phyloP scores from a whole-genome alignment of 1,140 invertebrate genomes.

The Nasonia longicornis region DNA sequence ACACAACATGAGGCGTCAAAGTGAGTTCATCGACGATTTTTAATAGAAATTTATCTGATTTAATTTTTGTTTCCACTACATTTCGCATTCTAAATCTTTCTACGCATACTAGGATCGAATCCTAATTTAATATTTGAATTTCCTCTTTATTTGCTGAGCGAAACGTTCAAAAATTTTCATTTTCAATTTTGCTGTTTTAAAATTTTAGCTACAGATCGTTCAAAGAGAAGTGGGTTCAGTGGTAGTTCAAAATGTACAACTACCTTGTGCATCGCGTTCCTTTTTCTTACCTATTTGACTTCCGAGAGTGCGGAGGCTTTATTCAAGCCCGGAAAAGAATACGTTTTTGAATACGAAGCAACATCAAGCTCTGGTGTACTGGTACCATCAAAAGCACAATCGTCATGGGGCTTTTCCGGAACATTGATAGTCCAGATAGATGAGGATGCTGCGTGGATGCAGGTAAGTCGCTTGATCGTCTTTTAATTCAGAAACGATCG shows the following conservation, averaged over 20 bases:
- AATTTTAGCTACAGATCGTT: constrained; percentile 23
- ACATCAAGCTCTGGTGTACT: constrained; percentile 61
- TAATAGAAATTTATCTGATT: constrained; percentile 6
- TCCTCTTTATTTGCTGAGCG: too few species aligned
- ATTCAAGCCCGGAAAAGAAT: constrained; percentile 61
- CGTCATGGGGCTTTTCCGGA: constrained; percentile 63
- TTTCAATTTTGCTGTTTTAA: not conserved
- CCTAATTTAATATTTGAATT: not conserved
- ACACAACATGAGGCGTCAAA: constrained; percentile 59
- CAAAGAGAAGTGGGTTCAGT: constrained; percentile 30
- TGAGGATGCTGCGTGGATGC: constrained; percentile 54
- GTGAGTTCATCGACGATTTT: constrained; percentile 47
- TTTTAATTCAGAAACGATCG: not conserved
- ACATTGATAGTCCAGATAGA: constrained; percentile 57
- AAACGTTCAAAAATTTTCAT: not conserved
- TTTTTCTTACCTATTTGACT: constrained; percentile 46
- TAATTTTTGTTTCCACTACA: constrained; percentile 12
- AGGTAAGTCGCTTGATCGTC: constrained; percentile 52
- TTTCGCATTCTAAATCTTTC: not conserved
- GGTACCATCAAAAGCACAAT: constrained; percentile 60
- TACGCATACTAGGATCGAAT: not conserved
- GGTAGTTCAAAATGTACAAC: constrained; percentile 19
- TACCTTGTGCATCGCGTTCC: constrained; percentile 38
- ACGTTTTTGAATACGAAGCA: constrained; percentile 63
- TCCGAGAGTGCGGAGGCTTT: constrained; percentile 51